Base-by-base conservation (phyloP, 2,888 invertebrate genomes). In the Campoplex capitator region DNA sequence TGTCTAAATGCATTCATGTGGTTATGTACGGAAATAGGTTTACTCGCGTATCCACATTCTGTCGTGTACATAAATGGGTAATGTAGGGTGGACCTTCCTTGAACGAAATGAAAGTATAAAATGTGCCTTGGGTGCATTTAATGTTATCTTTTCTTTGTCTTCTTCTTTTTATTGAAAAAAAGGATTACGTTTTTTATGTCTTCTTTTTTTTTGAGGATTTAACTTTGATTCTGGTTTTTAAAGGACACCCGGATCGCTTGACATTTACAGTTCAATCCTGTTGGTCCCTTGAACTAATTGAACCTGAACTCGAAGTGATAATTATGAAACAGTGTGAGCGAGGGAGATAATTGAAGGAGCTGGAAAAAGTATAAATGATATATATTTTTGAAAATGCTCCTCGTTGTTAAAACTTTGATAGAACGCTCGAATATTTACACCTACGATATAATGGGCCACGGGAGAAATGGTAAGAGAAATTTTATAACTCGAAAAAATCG, bases 71-170 rank as follows among this genome's bases (percentile, higher is more conserved):
- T 84, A 88, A 79, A 81, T n/a, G n/a, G n/a, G n/a, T 82, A 77
- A 58, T 77, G 32, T 88, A 86, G 86, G 83, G 86, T 86, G 89
- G 88, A 89, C 86, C 89, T 90, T 90, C 86, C 87, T 89, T 86
- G 84, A 88, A 93, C 91, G 91, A 91, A 92, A 92, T 93, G 94
- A 94, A 93, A 94, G 94, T 94, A 92, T 93, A 93, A 93, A 92
- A 93, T 92, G 94, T 94, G 94, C 94, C 94, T 94, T 94, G 92
- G 92, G 93, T 94, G 91, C 94, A 93, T 91, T 89, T 88, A 86
- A 91, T 89, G 88, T 91, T 91, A 89, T 89, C 70, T 70, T 81
- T 85, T 84, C 32, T 67, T 83, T 80, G 68, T 54, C 74, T 54
- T 71, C 42, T 42, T 62, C 32, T 70, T 45, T 78, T 32, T 65